phyloP scores from a whole-genome alignment of 1,140 invertebrate genomes.

The Drosophila truncata region DNA sequence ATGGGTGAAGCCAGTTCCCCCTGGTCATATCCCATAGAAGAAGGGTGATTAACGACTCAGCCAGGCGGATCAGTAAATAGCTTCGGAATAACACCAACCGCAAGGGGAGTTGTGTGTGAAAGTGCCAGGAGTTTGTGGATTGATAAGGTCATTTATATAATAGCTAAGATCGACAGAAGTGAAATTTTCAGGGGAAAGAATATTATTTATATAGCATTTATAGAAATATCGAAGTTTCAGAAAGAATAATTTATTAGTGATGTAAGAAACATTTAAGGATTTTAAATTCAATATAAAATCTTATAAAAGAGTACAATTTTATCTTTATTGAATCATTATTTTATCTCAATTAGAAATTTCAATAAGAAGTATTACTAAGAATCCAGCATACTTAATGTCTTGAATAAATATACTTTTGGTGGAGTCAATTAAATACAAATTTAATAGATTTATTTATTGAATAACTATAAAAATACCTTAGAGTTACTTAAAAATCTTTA shows the following conservation, averaged over 20 bases:
- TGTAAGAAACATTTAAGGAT: too few relatives aligned
- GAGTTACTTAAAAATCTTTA: too few relatives aligned
- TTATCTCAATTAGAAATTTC: too few relatives aligned
- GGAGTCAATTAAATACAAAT: too few relatives aligned
- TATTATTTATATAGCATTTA: not conserved
- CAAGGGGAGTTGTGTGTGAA: slow-evolving; percentile 14
- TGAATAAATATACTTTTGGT: too few relatives aligned
- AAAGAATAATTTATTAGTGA: not conserved
- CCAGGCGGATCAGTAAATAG: slow-evolving; percentile 33
- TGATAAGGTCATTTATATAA: slow-evolving; percentile 2
- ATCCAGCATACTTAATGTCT: too few relatives aligned
- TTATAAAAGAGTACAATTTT: too few relatives aligned
- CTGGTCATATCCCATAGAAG: not conserved
- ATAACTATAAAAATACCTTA: too few relatives aligned
- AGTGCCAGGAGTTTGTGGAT: not conserved
- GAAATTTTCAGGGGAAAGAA: not conserved
- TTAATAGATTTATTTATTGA: too few relatives aligned
- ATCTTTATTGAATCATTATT: too few relatives aligned
- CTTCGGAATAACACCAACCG: slow-evolving; percentile 1
- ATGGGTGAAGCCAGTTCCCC: slow-evolving; percentile 44
- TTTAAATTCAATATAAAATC: too few relatives aligned
- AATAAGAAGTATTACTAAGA: too few relatives aligned
- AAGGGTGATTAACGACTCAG: slow-evolving; percentile 57
- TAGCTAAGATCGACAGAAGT: not conserved
- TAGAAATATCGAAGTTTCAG: not conserved